Percentiles rank a stretch among this genome's conserved stretches.
These are phyloP conservation scores for Nomada hirtipes DNA, from an alignment of 2,888 invertebrate species.

Conservation along the genomic window DNA sequence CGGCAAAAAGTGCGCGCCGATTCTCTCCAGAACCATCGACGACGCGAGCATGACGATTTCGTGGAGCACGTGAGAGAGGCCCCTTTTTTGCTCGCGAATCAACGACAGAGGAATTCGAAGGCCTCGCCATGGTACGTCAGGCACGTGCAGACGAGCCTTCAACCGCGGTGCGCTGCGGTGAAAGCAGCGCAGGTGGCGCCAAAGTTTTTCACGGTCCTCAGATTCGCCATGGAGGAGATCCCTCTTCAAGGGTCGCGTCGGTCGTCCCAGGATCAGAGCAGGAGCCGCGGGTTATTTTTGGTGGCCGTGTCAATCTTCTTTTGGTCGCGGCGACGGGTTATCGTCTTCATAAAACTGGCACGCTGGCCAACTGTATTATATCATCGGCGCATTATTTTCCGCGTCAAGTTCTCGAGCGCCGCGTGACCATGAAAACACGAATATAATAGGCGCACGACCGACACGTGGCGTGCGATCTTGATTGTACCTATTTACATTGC, in stretches of 20 bases:
- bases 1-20: not conserved
- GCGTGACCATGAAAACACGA: slow-evolving; percentile 37
- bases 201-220: too few species aligned
- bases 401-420: slow-evolving; percentile 48
- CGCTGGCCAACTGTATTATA: not conserved
- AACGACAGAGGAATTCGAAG: not conserved
- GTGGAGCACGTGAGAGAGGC: slow-evolving; percentile 11
- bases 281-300: slow-evolving; percentile 12
- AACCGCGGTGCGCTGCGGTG: not conserved
- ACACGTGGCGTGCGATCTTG: slow-evolving; percentile 19
- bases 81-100: not conserved
- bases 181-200: not conserved
- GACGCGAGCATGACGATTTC: slow-evolving; percentile 16
- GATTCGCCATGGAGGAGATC: too few species aligned
- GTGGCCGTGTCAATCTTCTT: not conserved
- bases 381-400: slow-evolving; percentile 45
- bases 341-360: slow-evolving; percentile 31
- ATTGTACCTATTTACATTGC: too few species aligned
- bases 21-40: not conserved
- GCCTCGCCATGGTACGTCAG: slow-evolving; percentile 10
- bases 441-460: slow-evolving; percentile 28
- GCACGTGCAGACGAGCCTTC: not conserved
- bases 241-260: too few species aligned
- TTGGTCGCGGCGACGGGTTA: slow-evolving; percentile 10
- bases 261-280: not conserved